A percentile compares a stretch with the other conserved stretches of the same genome.
Conservation (phyloP, 2,888 invertebrate genomes). For the Nebria brevicollis region DNA sequence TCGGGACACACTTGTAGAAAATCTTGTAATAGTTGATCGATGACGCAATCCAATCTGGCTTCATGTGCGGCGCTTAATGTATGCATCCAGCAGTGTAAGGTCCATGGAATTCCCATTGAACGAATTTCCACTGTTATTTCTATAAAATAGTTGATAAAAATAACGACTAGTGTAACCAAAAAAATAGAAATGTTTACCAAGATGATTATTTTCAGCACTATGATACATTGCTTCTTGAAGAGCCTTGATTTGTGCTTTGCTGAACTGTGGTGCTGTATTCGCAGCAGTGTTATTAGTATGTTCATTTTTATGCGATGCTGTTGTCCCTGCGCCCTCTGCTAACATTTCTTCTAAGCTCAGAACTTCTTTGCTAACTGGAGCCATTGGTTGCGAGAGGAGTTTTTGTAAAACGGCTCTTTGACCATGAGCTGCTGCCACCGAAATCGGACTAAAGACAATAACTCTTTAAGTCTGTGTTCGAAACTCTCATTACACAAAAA, state of each 20-base stretch:
- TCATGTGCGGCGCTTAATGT: slow-evolving; percentile 89
- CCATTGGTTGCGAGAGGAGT: slow-evolving; percentile 77
- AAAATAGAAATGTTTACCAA: slow-evolving; percentile 57
- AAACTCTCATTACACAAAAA: no score
- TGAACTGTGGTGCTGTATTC: slow-evolving; percentile 67
- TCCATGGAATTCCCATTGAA: slow-evolving; percentile 89
- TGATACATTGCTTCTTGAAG: slow-evolving; percentile 95
- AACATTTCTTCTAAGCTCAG: slow-evolving; percentile 89
- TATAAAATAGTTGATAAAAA: slow-evolving; percentile 7
- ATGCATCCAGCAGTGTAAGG: slow-evolving; percentile 92
- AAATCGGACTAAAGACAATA: slow-evolving; percentile 74
- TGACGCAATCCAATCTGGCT: slow-evolving; percentile 82
- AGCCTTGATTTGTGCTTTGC: slow-evolving; percentile 84
- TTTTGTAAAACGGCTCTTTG: slow-evolving; percentile 83
- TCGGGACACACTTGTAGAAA: slow-evolving; percentile 91
- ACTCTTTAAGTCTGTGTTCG: no score
- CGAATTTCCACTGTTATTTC: slow-evolving; percentile 90
- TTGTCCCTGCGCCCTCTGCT: slow-evolving; percentile 76
- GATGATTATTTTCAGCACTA: slow-evolving; percentile 89
- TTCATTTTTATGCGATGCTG: slow-evolving; percentile 51
- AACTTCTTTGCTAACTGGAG: slow-evolving; percentile 75
- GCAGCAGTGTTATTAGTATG: slow-evolving; percentile 48
- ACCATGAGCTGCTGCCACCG: slow-evolving; percentile 90
- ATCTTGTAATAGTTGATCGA: slow-evolving; percentile 89
- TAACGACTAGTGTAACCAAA: not conserved